A percentile compares a stretch with the other conserved stretches of the same genome.
phyloP scores from a whole-genome alignment of 1,140 invertebrate genomes.

The Tribolium castaneum region DNA sequence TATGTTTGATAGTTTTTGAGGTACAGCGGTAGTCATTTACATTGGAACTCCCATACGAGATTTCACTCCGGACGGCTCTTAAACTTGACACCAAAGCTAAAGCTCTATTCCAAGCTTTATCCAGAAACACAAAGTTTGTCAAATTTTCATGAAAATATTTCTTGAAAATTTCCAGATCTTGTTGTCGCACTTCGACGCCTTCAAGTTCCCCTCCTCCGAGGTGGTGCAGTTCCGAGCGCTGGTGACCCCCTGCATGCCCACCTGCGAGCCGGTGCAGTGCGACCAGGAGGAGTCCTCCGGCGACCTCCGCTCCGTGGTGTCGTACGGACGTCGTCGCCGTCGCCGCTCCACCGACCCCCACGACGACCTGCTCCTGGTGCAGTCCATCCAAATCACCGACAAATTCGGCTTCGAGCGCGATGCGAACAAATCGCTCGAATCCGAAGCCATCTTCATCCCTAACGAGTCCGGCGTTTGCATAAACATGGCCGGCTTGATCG shows the following conservation, averaged over 20 bases:
- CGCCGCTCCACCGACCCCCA: constrained; percentile 65
- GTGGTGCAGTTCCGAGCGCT: constrained; percentile 94
- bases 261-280: constrained; percentile 90
- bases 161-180: constrained; percentile 73
- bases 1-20: too few species aligned
- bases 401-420: constrained; percentile 85
- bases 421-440: constrained; percentile 62
- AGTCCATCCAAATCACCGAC: constrained; percentile 92
- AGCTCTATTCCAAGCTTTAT: too few species aligned
- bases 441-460: constrained; percentile 65
- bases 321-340: constrained; percentile 80
- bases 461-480: constrained; percentile 73
- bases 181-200: constrained; percentile 93
- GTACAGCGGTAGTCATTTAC: too few species aligned
- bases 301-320: constrained; percentile 82
- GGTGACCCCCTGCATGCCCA: constrained; percentile 93
- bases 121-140: too few species aligned
- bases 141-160: too few species aligned
- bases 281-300: constrained; percentile 83
- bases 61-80: too few species aligned
- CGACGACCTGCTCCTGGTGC: constrained; percentile 85
- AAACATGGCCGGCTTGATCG: constrained; percentile 80
- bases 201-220: constrained; percentile 95
- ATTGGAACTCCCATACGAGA: too few species aligned
- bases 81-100: too few species aligned